These are phyloP conservation scores for Megathymus violae DNA, from an alignment of 1,140 invertebrate species.

Conservation along the genomic window DNA sequence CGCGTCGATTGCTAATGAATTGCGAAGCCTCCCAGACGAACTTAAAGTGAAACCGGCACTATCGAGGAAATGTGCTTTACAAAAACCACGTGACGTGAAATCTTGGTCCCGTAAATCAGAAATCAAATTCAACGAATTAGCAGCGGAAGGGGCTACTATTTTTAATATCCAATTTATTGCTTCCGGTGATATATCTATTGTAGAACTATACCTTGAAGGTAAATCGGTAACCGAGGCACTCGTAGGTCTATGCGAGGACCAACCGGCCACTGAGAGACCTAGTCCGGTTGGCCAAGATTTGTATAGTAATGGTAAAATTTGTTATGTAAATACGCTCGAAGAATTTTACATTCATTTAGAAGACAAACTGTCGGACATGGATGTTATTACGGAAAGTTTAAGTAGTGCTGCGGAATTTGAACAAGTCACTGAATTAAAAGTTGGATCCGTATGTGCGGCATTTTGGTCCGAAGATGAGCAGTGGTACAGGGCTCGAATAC, in stretches of 20 bases:
- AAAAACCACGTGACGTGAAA: constrained; percentile 85
- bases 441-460: constrained; percentile 86
- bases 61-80: constrained; percentile 86
- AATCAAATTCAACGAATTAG: constrained; percentile 86
- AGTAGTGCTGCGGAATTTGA: constrained; percentile 82
- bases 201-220: constrained; percentile 85
- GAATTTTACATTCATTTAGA: constrained; percentile 88
- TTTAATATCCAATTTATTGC: constrained; percentile 86
- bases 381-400: constrained; percentile 85
- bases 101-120: constrained; percentile 86
- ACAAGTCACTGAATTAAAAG: constrained; percentile 71
- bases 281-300: constrained; percentile 70
- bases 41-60: constrained; percentile 85
- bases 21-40: constrained; percentile 86
- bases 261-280: constrained; percentile 58
- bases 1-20: constrained; percentile 84
- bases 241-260: constrained; percentile 78
- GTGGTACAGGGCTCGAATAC: constrained; percentile 86
- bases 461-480: constrained; percentile 86
- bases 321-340: constrained; percentile 84
- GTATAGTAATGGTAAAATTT: constrained; percentile 75
- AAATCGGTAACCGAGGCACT: constrained; percentile 86
- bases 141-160: constrained; percentile 86
- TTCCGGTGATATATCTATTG: constrained; percentile 86
- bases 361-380: constrained; percentile 80